Percentiles rank a stretch among this genome's conserved stretches.
Conservation (phyloP, 2,113 vertebrate species). For the Petromus typicus region DNA sequence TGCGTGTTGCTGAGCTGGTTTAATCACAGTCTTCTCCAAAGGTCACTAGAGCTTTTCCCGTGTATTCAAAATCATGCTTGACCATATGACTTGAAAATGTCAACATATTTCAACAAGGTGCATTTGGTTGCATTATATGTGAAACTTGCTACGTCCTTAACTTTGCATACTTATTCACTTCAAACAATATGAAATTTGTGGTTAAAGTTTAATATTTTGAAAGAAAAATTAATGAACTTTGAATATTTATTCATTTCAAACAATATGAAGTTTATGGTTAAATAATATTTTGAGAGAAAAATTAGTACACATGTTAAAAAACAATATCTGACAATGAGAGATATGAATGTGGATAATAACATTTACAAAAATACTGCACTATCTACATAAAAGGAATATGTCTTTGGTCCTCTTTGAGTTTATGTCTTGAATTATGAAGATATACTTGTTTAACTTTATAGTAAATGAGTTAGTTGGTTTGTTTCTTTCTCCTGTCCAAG, state of each 20-base stretch:
- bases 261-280: neutral
- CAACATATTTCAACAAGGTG: neutral
- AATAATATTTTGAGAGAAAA: neutral
- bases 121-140: neutral
- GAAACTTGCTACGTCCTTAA: neutral
- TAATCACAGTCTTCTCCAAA: neutral
- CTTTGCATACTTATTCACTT: neutral
- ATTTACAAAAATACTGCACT: neutral
- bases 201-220: neutral
- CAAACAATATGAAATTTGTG: neutral
- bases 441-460: neutral
- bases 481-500: neutral
- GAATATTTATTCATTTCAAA: neutral
- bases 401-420: neutral
- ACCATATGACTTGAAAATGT: neutral
- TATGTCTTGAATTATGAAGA: slow-evolving; percentile 8
- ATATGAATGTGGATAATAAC: neutral
- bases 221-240: neutral
- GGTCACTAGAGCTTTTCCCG: neutral
- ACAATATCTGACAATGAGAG: neutral
- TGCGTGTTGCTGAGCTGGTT: neutral
- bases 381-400: neutral
- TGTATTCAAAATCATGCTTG: slow-evolving; percentile 24
- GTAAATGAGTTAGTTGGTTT: neutral
- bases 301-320: too few relatives aligned